A percentile compares a stretch with the other conserved stretches of the same genome.
These are phyloP conservation scores for Spodoptera picta DNA, from an alignment of 2,888 invertebrate genomes.

Conservation along the genomic window DNA sequence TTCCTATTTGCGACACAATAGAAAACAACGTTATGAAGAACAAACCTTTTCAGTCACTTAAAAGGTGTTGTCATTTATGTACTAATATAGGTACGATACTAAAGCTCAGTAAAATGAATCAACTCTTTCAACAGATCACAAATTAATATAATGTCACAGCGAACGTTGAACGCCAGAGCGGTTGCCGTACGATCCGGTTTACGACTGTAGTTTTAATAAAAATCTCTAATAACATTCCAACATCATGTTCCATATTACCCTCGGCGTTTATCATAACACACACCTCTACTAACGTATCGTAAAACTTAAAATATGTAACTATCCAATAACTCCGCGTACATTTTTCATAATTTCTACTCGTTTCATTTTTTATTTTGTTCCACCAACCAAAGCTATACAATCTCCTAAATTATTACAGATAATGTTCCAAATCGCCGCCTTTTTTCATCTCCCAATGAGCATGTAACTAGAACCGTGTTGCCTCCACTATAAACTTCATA, in stretches of 20 bases:
- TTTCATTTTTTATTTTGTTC: slow-evolving; percentile 42
- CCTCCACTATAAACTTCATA: slow-evolving; percentile 86
- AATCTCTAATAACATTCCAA: slow-evolving; percentile 82
- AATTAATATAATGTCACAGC: slow-evolving; percentile 70
- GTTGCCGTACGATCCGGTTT: slow-evolving; percentile 75
- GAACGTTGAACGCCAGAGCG: slow-evolving; percentile 65
- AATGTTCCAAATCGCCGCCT: slow-evolving; percentile 70
- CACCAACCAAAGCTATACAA: slow-evolving; percentile 66
- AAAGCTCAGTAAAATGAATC: slow-evolving; percentile 49
- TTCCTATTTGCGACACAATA: too few relatives aligned
- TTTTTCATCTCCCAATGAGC: slow-evolving; percentile 74
- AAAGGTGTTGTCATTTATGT: background rate
- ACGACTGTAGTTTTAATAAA: slow-evolving; percentile 80
- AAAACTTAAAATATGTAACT: slow-evolving; percentile 75
- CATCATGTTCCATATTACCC: slow-evolving; percentile 72
- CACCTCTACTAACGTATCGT: slow-evolving; percentile 67
- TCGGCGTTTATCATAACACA: slow-evolving; percentile 74
- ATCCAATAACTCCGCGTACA: slow-evolving; percentile 76
- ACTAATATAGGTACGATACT: slow-evolving; percentile 19
- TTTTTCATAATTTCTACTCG: slow-evolving; percentile 69
- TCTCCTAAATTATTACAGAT: slow-evolving; percentile 81
- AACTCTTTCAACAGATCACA: slow-evolving; percentile 68
- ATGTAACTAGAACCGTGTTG: slow-evolving; percentile 82
- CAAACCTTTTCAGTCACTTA: background rate
- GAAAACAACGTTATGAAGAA: too few relatives aligned